These are phyloP conservation scores for Oryzias sinensis DNA, from an alignment of 2,797 vertebrate species.

Conservation along the genomic window DNA sequence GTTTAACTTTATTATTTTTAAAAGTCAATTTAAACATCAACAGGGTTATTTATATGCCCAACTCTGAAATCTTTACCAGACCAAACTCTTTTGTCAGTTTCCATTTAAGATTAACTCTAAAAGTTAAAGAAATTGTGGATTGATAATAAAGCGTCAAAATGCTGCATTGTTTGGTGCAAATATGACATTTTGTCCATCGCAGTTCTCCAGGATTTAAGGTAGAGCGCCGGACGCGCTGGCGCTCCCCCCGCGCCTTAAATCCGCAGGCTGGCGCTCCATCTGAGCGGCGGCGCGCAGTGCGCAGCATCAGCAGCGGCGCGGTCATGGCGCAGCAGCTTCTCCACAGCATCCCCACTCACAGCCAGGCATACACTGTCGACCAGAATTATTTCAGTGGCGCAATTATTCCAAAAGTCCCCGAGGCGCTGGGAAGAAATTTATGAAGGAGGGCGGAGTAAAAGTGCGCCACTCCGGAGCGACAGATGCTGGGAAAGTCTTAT, in stretches of 20 bases:
- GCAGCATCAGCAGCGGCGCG: conserved; percentile 38
- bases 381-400: conserved; percentile 67
- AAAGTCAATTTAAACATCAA: too few relatives aligned
- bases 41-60: too few relatives aligned
- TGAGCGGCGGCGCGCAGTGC: conserved; percentile 30
- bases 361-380: conserved; percentile 55
- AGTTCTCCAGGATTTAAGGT: neutral
- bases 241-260: conserved; percentile 25
- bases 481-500: conserved; percentile 59
- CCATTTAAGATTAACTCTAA: too few relatives aligned
- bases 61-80: too few relatives aligned
- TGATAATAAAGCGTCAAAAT: too few relatives aligned
- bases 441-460: conserved; percentile 61
- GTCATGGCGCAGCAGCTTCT: conserved; percentile 25
- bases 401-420: conserved; percentile 71
- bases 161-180: too few relatives aligned
- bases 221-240: conserved; percentile 5
- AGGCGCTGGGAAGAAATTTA: conserved; percentile 59
- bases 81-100: too few relatives aligned
- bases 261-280: conserved; percentile 26
- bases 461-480: conserved; percentile 50
- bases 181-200: too few relatives aligned
- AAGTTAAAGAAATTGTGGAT: too few relatives aligned
- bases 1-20: too few relatives aligned
- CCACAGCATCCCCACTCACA: conserved; percentile 25